Evolutionary conservation across 1,140 invertebrate species (phyloP), one percentile per base, ranked within the genome.

Genomic region (Chironomus striatipennis): DNA sequence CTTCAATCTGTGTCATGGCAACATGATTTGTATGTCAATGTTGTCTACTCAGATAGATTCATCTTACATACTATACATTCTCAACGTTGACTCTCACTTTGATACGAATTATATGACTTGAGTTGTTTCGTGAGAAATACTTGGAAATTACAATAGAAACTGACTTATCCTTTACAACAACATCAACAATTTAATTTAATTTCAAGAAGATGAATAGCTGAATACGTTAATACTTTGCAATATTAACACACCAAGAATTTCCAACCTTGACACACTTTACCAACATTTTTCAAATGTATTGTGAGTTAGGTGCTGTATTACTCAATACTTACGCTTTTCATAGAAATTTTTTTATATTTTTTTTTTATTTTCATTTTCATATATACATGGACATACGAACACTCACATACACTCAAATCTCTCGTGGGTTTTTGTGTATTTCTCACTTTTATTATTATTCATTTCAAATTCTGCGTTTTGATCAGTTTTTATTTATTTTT

Each of bases 11-110:
- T 57, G 47, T 57, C 47, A 57, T 57, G 47, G 47, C 12, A 12
- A n/a, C 47, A 57, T 34, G 24, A 34, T n/a, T 57, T 57, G n/a
- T 57, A 57, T 57, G 47, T 57, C 47, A 57, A 57, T 57, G 47
- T 57, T 57, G 47, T 57, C 47, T 57, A n/a, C 47, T 57, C n/a
- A 57, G 24, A 34, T 34, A 34, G 24, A 57, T 57, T 57, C 47
- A 57, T 57, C n/a, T 57, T 57, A 34, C 3, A 57, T 57, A 57
- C 47, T 5, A 57, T 57, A 57, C 47, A 57, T n/a, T 57, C 47
- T 57, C 47, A 57, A 10, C 15, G 12, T 5, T 57, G 12, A 57
- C 47, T 57, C 24, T 34, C 24, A 57, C 47, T n/a, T 57, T 57
- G 4, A 57, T 57, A 57, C 47, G n/a, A 15, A 57, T 34, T 34